Base-by-base conservation (phyloP, 2,797 vertebrate species). In the Gila robusta region DNA sequence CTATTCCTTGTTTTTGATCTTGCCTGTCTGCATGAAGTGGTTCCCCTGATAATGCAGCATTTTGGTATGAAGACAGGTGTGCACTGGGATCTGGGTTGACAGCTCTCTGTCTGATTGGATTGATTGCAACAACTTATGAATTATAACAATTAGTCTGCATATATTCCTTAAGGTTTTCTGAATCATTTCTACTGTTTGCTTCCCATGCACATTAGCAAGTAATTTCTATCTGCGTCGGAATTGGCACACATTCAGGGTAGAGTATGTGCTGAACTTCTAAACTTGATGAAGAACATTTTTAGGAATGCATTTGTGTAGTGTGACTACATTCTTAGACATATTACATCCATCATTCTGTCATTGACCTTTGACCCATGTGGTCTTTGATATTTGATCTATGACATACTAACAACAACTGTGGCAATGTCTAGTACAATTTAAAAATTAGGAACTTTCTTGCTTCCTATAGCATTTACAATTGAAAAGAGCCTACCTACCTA, bases 31-130 rank as follows among this genome's bases (percentile, higher is more conserved):
- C 54, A 66, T 66, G 54, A 82, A 54, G 14, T 74, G 35, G 82
- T 78, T 88, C 14, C 73, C 66, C 35, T 39, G 54, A 81, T 71
- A 44, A 69, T 32, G 21, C 69, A 66, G 78, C 26, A 74, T 64
- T 67, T 44, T 26, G n/a, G 47, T 54, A 81, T 88, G 86, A 87
- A 90, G 88, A 91, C 89, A 37, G 89, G 84, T 84, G 79, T 88
- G 82, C 83, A 89, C 14, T 73, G 80, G 81, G 14, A 88, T 89
- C 84, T 86, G 67, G 10, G 23, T 84, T 72, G 9, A 35, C 44
- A 84, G 54, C 21, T 59, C 28, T 76, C 47, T 44, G n/a, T 62
- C 62, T 77, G 70, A 16, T 44, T 82, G 44, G 37, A 72, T 54
- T 32, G 70, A 73, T 86, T 62, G 54, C 32, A 5, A 39, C 44